phyloP scores from a whole-genome alignment of 2,113 vertebrate genomes.

The Nyctereutes procyonoides region DNA sequence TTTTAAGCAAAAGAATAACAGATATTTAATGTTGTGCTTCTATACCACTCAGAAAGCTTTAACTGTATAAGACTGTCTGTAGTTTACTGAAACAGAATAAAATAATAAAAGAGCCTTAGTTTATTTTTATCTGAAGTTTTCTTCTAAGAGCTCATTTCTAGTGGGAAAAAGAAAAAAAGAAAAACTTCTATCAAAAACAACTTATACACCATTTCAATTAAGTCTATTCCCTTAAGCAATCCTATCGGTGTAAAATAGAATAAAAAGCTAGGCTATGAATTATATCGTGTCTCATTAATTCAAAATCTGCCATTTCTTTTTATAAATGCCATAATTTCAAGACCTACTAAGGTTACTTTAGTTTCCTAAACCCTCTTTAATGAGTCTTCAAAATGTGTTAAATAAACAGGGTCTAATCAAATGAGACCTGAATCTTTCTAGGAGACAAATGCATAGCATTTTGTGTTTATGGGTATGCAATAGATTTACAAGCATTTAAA shows the following conservation, averaged over 20 bases:
- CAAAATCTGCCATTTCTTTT: not conserved
- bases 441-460: not conserved
- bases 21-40: not conserved
- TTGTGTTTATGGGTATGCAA: slow-evolving; percentile 4
- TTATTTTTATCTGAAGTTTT: not conserved
- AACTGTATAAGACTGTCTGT: not conserved
- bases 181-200: not conserved
- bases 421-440: slow-evolving; percentile 10
- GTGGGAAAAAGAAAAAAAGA: not conserved
- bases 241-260: not conserved
- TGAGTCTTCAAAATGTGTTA: not conserved
- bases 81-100: not conserved
- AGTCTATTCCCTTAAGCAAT: not conserved
- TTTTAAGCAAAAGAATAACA: not conserved
- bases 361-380: not conserved
- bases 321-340: slow-evolving; percentile 21
- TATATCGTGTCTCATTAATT: not conserved
- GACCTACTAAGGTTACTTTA: slow-evolving; percentile 3
- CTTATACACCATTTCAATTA: slow-evolving; percentile 12
- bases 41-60: not conserved
- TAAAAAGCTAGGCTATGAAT: not conserved
- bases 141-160: not conserved
- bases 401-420: not conserved
- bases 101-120: not conserved
- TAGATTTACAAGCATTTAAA: slow-evolving; percentile 5